A percentile compares a stretch with the other conserved stretches of the same genome.
These are phyloP conservation scores for Motacilla tschutschensis DNA, from an alignment of 2,113 vertebrate genomes.

Conservation along the genomic window DNA sequence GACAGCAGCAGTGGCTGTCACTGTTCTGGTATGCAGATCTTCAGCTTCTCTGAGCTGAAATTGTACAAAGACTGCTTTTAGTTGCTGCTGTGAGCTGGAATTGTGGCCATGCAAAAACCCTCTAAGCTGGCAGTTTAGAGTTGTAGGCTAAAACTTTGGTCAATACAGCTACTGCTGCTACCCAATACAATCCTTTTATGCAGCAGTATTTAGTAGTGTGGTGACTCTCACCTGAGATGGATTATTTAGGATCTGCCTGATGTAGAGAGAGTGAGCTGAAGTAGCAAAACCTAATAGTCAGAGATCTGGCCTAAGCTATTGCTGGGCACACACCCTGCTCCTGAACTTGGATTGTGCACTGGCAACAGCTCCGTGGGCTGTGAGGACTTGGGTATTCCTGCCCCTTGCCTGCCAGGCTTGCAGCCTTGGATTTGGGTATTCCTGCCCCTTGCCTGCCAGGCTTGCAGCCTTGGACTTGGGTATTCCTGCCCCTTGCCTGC, in stretches of 20 bases:
- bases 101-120: neutral
- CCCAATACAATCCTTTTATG: neutral
- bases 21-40: neutral
- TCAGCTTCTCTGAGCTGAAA: neutral
- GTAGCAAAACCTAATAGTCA: neutral
- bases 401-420: neutral
- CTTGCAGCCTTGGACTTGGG: accelerated
- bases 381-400: neutral
- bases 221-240: neutral
- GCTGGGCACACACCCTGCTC: accelerated
- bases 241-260: neutral
- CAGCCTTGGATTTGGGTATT: accelerated
- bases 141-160: neutral
- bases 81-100: neutral
- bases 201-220: neutral
- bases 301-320: neutral
- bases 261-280: neutral
- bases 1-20: neutral
- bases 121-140: neutral
- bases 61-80: neutral
- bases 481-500: neutral
- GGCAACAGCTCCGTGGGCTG: neutral
- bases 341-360: neutral
- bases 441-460: neutral
- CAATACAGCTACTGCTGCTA: neutral